A percentile compares a stretch with the other conserved stretches of the same genome.
These are phyloP conservation scores for Eupleurogrammus muticus DNA, from an alignment of 2,797 vertebrate species.

Conservation along the genomic window DNA sequence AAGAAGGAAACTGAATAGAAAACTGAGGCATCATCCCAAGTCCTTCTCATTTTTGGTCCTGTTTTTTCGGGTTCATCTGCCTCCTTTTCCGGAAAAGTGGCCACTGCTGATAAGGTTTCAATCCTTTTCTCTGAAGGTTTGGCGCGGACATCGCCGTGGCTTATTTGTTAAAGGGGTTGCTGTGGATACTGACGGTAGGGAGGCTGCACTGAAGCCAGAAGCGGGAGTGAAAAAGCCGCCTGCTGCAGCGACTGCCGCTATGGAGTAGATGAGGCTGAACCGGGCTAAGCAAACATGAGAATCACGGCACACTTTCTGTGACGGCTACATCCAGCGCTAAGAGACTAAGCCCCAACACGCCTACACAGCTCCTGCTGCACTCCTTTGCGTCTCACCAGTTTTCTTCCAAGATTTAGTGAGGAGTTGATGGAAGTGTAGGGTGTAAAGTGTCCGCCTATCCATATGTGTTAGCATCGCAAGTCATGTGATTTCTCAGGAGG, in stretches of 20 bases:
- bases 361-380: conserved; percentile 36
- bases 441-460: conserved; percentile 50
- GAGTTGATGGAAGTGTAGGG: conserved; percentile 58
- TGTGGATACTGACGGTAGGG: conserved; percentile 87
- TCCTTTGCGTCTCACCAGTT: conserved; percentile 30
- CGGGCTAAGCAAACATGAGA: conserved; percentile 73
- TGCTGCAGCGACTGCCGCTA: conserved; percentile 69
- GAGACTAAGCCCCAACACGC: conserved; percentile 55
- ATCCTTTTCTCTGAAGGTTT: conserved; percentile 79
- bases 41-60: conserved; percentile 51
- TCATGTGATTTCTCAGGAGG: conserved; percentile 78
- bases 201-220: conserved; percentile 75
- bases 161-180: conserved; percentile 97
- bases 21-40: conserved; percentile 65
- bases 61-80: conserved; percentile 53
- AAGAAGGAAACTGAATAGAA: conserved; percentile 61
- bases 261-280: conserved; percentile 68
- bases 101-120: conserved; percentile 75
- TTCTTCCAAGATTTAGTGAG: conserved; percentile 54
- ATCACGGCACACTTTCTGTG: conserved; percentile 67
- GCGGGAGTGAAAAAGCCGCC: conserved; percentile 64
- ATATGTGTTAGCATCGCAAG: conserved; percentile 67
- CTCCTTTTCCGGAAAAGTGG: conserved; percentile 58
- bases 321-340: conserved; percentile 59
- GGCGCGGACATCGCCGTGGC: conserved; percentile 85